Evolutionary conservation across 2,113 vertebrate genomes (phyloP).

Genomic region (Tursiops truncatus): DNA sequence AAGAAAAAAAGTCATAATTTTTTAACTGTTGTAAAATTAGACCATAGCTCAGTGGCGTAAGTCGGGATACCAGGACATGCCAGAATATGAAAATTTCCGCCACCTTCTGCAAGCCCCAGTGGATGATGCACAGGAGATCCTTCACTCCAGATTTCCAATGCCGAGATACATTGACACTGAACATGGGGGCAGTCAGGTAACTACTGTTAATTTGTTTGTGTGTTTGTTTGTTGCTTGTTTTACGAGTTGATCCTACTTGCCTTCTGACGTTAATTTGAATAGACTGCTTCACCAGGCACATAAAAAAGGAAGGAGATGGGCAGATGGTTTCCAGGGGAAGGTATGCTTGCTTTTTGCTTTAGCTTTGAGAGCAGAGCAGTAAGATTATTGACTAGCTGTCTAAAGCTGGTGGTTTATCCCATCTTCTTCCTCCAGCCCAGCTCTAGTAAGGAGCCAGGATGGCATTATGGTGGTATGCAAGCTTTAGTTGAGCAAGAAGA

Average conservation of each 20-base stretch:
- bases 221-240: not conserved
- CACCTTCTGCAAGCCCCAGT: conserved; percentile 96
- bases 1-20: conserved; percentile 45
- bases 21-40: conserved; percentile 79
- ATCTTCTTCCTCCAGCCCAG: not conserved
- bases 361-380: not conserved
- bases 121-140: conserved; percentile 97
- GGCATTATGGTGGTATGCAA: not conserved
- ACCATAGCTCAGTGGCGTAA: conserved; percentile 98
- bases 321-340: not conserved
- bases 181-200: conserved; percentile 97
- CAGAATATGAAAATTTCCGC: conserved; percentile 96
- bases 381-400: not conserved
- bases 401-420: not conserved
- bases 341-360: not conserved
- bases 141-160: conserved; percentile 97
- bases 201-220: not conserved
- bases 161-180: conserved; percentile 98
- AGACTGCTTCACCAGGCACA: not conserved
- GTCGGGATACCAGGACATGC: conserved; percentile 96
- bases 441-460: not conserved
- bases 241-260: not conserved
- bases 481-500: not conserved
- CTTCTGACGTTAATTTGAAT: not conserved
- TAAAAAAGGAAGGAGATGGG: not conserved